These are phyloP conservation scores for Bombus difficillimus DNA, from an alignment of 1,140 invertebrate genomes.

Conservation along the genomic window DNA sequence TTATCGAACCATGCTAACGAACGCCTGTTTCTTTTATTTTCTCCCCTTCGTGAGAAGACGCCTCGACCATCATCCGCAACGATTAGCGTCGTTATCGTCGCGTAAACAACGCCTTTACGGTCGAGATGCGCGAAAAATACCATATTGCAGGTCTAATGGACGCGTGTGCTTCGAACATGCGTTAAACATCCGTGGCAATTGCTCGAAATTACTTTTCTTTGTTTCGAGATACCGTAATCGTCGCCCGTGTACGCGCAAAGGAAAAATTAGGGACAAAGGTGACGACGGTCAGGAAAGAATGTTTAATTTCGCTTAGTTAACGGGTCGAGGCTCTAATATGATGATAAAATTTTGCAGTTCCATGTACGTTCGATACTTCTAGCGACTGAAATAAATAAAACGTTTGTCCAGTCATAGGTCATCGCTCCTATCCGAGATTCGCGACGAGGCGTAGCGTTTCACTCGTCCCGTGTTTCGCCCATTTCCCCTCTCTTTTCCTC, in stretches of 20 bases:
- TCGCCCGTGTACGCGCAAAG: too few relatives aligned
- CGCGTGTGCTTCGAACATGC: slow-evolving; percentile 21
- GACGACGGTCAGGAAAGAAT: background rate
- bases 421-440: too few relatives aligned
- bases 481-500: too few relatives aligned
- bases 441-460: too few relatives aligned
- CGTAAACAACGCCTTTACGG: slow-evolving; percentile 25
- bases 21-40: background rate
- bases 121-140: slow-evolving; percentile 22
- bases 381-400: too few relatives aligned
- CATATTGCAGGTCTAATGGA: slow-evolving; percentile 20
- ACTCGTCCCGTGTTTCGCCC: too few relatives aligned
- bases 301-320: too few relatives aligned
- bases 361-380: background rate
- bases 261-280: background rate
- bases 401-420: too few relatives aligned
- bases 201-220: background rate
- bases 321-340: too few relatives aligned
- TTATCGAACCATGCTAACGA: slow-evolving; percentile 12
- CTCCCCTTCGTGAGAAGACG: background rate
- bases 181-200: slow-evolving; percentile 45
- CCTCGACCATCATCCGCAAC: background rate
- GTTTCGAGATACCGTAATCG: background rate
- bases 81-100: slow-evolving; percentile 39
- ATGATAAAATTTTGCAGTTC: too few relatives aligned